Conservation (phyloP, 2,888 invertebrate species). For the Drosophila tripunctata region DNA sequence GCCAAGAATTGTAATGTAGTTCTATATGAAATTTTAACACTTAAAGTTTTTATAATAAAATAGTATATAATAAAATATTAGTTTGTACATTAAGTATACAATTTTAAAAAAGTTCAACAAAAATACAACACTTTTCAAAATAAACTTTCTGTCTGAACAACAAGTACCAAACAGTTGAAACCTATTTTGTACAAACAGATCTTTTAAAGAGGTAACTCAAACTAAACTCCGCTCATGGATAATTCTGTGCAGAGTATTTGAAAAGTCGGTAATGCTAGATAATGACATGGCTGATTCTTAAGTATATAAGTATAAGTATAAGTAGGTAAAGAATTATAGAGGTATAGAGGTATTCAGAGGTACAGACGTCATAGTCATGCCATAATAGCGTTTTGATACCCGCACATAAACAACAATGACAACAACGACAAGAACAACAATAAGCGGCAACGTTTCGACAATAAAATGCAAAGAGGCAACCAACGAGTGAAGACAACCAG, state of each 20-base stretch:
- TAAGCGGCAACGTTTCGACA: constrained; percentile 57
- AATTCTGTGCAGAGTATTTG: constrained; percentile 24
- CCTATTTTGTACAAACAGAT: no score
- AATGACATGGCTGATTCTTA: background rate
- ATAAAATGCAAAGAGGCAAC: constrained; percentile 72
- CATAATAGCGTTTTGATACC: constrained; percentile 80
- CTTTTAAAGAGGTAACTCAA: background rate
- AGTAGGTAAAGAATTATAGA: constrained; percentile 43
- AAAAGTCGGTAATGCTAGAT: constrained; percentile 3
- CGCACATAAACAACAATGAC: constrained; percentile 78
- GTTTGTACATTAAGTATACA: no score
- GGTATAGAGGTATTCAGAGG: constrained; percentile 46
- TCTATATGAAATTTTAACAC: no score
- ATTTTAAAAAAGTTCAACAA: no score
- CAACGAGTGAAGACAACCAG: constrained; percentile 25
- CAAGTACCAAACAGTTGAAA: no score
- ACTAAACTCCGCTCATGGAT: background rate
- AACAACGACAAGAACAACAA: constrained; percentile 54
- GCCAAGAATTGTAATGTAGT: no score
- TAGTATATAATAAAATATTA: no score
- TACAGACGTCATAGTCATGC: constrained; percentile 70
- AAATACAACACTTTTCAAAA: no score
- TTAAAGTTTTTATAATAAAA: no score
- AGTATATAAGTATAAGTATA: constrained; percentile 39
- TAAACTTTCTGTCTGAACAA: no score